Evolutionary conservation across 1,140 invertebrate genomes (phyloP).

Genomic region (Xylocopa sonorina): DNA sequence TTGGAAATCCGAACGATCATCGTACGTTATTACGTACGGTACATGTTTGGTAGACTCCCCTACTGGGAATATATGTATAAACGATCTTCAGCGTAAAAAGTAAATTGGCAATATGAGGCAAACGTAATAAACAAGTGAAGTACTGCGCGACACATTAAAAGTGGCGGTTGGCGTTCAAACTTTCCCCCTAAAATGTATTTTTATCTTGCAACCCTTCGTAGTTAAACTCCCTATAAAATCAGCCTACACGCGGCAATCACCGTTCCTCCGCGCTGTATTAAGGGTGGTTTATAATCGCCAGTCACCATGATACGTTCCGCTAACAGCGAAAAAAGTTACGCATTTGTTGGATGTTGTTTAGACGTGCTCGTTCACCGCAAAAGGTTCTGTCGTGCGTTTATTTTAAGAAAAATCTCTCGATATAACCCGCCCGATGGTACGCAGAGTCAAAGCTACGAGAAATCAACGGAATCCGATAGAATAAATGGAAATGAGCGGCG

Average conservation of each 20-base stretch:
- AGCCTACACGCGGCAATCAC: background rate
- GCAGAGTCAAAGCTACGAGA: no score
- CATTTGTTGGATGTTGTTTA: slow-evolving; percentile 26
- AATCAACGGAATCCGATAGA: background rate
- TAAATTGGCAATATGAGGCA: no score
- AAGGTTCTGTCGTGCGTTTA: background rate
- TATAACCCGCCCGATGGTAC: no score
- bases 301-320: slow-evolving; percentile 12
- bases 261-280: slow-evolving; percentile 17
- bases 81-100: no score
- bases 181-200: slow-evolving; percentile 34
- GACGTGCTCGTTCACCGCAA: slow-evolving; percentile 22
- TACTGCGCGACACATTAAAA: background rate
- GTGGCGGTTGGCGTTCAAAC: background rate
- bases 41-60: no score
- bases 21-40: background rate
- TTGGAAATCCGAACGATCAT: slow-evolving; percentile 18
- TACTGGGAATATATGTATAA: no score
- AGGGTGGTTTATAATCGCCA: slow-evolving; percentile 21
- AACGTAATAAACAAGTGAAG: background rate
- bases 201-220: slow-evolving; percentile 40
- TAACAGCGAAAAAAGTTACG: slow-evolving; percentile 23
- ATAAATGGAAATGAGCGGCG: background rate
- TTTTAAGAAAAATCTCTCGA: background rate
- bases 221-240: background rate